Evolutionary conservation across 1,140 invertebrate genomes (phyloP).

Genomic region (Hestina assimilis): DNA sequence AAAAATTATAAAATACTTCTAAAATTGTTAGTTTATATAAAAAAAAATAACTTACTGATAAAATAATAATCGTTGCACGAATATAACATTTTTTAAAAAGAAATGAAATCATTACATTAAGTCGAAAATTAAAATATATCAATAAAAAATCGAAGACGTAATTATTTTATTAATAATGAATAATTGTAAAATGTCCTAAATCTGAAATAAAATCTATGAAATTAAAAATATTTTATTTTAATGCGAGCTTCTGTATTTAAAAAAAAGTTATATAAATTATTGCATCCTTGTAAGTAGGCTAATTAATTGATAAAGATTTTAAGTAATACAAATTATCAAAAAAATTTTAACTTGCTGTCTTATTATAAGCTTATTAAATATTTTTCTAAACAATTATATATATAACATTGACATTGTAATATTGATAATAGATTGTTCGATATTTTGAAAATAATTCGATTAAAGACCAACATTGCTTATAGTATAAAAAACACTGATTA

Average conservation of each 20-base stretch:
- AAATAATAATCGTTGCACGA: constrained; percentile 37
- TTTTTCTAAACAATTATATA: no score
- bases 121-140: constrained; percentile 18
- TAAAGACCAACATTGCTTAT: no score
- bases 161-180: constrained; percentile 1
- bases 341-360: no score
- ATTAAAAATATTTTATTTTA: constrained; percentile 10
- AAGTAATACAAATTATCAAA: no score
- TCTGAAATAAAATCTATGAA: constrained; percentile 13
- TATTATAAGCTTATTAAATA: no score
- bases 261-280: constrained; percentile 2
- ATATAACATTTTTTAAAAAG: constrained; percentile 25
- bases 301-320: no score
- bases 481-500: no score
- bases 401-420: no score
- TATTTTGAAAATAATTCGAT: no score
- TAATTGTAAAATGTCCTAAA: constrained; percentile 1
- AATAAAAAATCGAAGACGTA: constrained; percentile 5
- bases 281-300: no score
- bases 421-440: no score
- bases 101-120: constrained; percentile 14
- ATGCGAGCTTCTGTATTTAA: constrained; percentile 10
- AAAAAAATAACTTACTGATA: constrained; percentile 17
- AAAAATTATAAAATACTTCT: background rate
- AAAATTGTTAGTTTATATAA: constrained; percentile 19